Conservation (phyloP, 2,888 invertebrate species). For the Tetranychus truncatus region DNA sequence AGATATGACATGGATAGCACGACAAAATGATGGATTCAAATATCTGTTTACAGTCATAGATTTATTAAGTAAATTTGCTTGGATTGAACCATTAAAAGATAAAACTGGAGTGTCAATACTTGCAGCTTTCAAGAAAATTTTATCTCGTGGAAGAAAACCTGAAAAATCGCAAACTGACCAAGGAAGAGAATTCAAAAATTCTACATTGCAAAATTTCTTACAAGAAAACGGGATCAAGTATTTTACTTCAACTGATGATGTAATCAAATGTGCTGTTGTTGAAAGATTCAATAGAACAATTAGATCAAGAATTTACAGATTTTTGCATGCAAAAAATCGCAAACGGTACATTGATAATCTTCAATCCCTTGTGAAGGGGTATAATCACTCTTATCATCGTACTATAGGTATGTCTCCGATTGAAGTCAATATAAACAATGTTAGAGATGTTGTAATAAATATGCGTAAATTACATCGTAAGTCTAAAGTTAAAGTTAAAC, state of each 20-base stretch:
- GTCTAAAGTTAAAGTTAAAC: too few relatives aligned
- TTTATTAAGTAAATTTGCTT: conserved; percentile 27
- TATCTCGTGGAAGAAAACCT: conserved; percentile 15
- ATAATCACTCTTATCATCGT: conserved; percentile 14
- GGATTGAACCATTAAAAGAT: conserved; percentile 25
- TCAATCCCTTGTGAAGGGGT: conserved; percentile 18
- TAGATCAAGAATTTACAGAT: conserved; percentile 28
- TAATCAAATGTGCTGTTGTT: conserved; percentile 29
- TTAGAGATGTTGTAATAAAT: too few relatives aligned
- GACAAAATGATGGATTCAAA: too few relatives aligned
- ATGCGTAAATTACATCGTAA: too few relatives aligned
- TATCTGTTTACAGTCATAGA: conserved; percentile 28
- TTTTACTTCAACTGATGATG: conserved; percentile 27
- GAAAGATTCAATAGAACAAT: conserved; percentile 30
- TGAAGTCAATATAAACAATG: conserved; percentile 2
- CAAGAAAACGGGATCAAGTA: conserved; percentile 17
- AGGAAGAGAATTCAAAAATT: conserved; percentile 26
- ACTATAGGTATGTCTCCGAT: conserved; percentile 12
- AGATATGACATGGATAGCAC: too few relatives aligned
- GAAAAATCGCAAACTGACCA: background rate
- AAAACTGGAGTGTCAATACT: conserved; percentile 24
- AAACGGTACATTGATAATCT: conserved; percentile 15
- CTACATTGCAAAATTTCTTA: conserved; percentile 7
- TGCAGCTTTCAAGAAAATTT: conserved; percentile 23
- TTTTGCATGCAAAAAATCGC: conserved; percentile 27